These are phyloP conservation scores for Drosophila paranaensis DNA, from an alignment of 2,888 invertebrate genomes.

Conservation along the genomic window DNA sequence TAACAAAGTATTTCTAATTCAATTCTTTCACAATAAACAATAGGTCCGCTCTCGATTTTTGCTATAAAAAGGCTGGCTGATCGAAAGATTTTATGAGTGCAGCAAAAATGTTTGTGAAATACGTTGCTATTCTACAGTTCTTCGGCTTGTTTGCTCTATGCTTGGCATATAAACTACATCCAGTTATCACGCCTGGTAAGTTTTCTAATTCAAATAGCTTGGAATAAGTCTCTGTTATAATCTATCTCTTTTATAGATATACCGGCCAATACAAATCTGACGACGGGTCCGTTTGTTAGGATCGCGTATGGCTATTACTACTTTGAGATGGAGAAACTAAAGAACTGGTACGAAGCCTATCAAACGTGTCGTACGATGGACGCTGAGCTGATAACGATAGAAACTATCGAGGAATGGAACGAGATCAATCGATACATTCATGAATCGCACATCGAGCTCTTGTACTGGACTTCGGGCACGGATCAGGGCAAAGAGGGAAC, in stretches of 20 bases:
- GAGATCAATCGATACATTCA: neutral
- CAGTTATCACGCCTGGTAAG: neutral
- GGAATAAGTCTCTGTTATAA: too few species aligned
- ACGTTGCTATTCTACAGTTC: neutral
- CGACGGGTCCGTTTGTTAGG: slow-evolving; percentile 26
- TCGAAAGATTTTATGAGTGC: neutral
- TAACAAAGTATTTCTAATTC: neutral
- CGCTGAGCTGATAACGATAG: slow-evolving; percentile 27
- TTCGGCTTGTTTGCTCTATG: neutral
- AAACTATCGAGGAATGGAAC: slow-evolving; percentile 12
- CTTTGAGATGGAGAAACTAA: slow-evolving; percentile 12
- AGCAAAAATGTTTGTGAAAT: neutral
- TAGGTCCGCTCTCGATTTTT: too few species aligned
- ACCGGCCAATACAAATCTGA: slow-evolving; percentile 15
- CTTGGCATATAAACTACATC: neutral
- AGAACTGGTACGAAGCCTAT: slow-evolving; percentile 30
- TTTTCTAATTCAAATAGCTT: neutral
- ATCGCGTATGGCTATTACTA: slow-evolving; percentile 26
- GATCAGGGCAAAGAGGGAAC: slow-evolving; percentile 16
- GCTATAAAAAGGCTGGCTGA: neutral
- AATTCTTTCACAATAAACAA: neutral
- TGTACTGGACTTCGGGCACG: slow-evolving; percentile 32
- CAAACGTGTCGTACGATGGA: slow-evolving; percentile 17
- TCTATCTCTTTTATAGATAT: neutral
- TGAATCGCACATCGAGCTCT: neutral